phyloP scores from a whole-genome alignment of 2,888 invertebrate species.

The Torymus texanus region DNA sequence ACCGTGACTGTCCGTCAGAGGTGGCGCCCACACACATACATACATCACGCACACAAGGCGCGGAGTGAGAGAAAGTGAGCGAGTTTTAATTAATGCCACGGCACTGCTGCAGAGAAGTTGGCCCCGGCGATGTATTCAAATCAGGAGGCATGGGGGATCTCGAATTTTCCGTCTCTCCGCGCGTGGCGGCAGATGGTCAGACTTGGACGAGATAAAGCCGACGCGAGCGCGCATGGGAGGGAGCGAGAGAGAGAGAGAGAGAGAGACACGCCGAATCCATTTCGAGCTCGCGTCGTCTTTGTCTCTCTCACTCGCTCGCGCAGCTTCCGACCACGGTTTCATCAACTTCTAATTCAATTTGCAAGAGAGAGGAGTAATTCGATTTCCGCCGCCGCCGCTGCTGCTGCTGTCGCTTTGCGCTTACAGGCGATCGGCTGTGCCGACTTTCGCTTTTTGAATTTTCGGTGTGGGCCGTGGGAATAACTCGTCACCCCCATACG shows the following conservation, averaged over 20 bases:
- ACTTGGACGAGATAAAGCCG: constrained; percentile 66
- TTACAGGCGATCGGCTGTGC: constrained; percentile 22
- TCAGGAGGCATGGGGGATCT: constrained; percentile 59
- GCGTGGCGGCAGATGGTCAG: constrained; percentile 67
- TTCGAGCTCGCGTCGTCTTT: constrained; percentile 26
- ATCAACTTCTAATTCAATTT: constrained; percentile 55
- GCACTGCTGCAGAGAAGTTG: constrained; percentile 47
- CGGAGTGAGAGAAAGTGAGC: constrained; percentile 65
- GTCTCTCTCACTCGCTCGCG: background rate
- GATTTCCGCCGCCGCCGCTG: constrained; percentile 35
- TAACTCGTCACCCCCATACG: background rate
- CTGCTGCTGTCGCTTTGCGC: constrained; percentile 12
- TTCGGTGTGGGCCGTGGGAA: background rate
- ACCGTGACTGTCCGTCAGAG: no score
- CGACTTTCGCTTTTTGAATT: constrained; percentile 42
- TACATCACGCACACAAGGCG: constrained; percentile 47
- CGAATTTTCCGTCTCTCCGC: constrained; percentile 43
- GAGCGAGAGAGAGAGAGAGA: background rate
- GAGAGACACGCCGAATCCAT: constrained; percentile 27
- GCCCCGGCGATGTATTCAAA: constrained; percentile 68
- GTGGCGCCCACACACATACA: no score
- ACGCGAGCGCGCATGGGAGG: constrained; percentile 2
- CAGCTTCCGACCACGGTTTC: constrained; percentile 36
- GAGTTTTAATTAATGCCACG: constrained; percentile 71
- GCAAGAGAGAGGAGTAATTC: constrained; percentile 41